Base-by-base conservation (phyloP, 2,888 invertebrate genomes). In the Dendrolimus houi region DNA sequence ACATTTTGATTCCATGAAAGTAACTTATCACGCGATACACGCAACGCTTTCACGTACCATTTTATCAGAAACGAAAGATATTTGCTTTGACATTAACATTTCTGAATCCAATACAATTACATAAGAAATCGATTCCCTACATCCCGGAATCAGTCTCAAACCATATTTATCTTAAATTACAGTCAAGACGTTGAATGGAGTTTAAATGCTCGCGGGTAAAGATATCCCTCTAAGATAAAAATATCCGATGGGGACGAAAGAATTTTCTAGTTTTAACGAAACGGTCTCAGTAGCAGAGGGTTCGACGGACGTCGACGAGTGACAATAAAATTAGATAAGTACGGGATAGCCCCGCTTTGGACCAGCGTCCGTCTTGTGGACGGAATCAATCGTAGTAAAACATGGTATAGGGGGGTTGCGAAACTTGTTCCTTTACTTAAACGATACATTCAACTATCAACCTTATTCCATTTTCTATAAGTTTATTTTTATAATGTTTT, bases 281-380 rank as follows among this genome's bases (percentile, higher is more conserved):
- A 75, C 73, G 72, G 70, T 75, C 73, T 75, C 71, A 65, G 72
- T 68, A 67, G 73, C 81, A 79, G 80, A 83, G 83, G 83, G 83
- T 83, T 73, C 72, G 72, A 72, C 70, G 69, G 75, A 72, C 77
- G 75, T 75, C 77, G 77, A 72, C 79, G 80, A 82, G 83, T 88
- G 87, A 89, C 87, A 88, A 87, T 89, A 89, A 89, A 89, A 89
- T 89, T 87, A 89, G 88, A 89, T 88, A 89, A 88, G 87, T 88
- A 83, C 83, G 77, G 85, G 84, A 86, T 83, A 82, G 82, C 78
- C 78, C 73, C 76, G 80, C 74, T 77, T 65, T 71, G 74, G 75
- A 72, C 76, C 77, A 65, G 74, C 76, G 77, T 83, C 80, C 81
- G 82, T 81, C 84, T 84, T 85, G 83, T 69, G 81, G 84, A 81